Base-by-base conservation (phyloP, 2,797 vertebrate species). In the Pseudochaenichthys georgianus region DNA sequence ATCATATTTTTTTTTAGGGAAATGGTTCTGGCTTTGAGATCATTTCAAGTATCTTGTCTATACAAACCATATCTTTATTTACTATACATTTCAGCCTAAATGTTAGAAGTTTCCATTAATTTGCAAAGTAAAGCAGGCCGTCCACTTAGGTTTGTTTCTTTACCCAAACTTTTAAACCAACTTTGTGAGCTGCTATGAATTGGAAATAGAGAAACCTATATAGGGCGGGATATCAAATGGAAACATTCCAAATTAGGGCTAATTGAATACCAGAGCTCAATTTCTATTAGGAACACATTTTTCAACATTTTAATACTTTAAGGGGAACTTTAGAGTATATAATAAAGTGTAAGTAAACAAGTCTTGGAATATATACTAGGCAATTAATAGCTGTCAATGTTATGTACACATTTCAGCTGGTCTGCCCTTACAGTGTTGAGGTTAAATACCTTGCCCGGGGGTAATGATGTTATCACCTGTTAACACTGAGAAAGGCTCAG, bases 61-160 rank as follows among this genome's bases (percentile, higher is more conserved):
- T 38, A 66, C 42, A 78, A 63, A 28, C 6, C 10, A 19, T 17
- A 46, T 75, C 0, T 77, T 48, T 74, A 42, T 68, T 76, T 62
- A 23, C 8, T 16, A 31, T 43, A 61, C 16, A 52, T 53, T 38
- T 38, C 9, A 62, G 16, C 13, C 15, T 31, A 47, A 61, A 34
- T 48, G 10, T n/a, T 41, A 52, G 16, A 55, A 68, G 71, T 28
- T 9, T 8, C 23, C 61, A 54, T 12, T 1, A 59, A n/a, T 2
- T 41, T n/a, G 6, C 47, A 1, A 46, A n/a, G 7, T 31, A 46
- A 5, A 54, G 9, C 1, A 3, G 13, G 64, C 1, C 11, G 13
- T 71, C 19, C 51, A 11, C 17, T 48, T n/a, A 17, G 17, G 1
- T 51, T 68, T 70, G 11, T 58, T 69, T 19, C 55, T 63, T 38